phyloP scores from a whole-genome alignment of 2,888 invertebrate genomes.

The Druceiella hillmani region DNA sequence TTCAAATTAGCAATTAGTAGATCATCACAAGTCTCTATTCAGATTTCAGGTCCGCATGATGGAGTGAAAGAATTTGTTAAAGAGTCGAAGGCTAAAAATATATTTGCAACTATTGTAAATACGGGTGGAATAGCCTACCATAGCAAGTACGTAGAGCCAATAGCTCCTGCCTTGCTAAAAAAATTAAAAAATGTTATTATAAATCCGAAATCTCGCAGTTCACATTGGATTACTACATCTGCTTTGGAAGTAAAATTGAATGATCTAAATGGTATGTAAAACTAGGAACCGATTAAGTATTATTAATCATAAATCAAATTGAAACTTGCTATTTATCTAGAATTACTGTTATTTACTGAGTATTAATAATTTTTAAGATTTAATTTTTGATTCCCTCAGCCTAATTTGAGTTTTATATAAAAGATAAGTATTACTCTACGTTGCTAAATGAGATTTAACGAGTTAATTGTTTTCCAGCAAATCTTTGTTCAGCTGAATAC shows the following conservation, averaged over 20 bases:
- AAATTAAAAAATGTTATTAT: conserved; percentile 68
- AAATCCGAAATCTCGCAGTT: conserved; percentile 63
- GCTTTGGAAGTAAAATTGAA: conserved; percentile 76
- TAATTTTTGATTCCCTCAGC: no score
- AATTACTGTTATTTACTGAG: no score
- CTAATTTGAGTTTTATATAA: no score
- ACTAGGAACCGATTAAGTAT: no score
- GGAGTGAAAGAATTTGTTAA: conserved; percentile 58
- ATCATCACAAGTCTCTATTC: no score
- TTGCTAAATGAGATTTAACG: no score
- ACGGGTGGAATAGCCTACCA: conserved; percentile 81
- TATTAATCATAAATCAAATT: no score
- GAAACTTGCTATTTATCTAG: no score
- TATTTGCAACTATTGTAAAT: conserved; percentile 70
- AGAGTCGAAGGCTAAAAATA: conserved; percentile 56
- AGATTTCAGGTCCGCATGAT: conserved; percentile 69
- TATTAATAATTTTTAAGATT: no score
- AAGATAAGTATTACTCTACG: no score
- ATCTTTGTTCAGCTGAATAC: conserved; percentile 77
- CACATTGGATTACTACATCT: conserved; percentile 81
- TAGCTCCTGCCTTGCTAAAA: conserved; percentile 64
- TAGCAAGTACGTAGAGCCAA: conserved; percentile 72
- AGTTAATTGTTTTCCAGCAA: no score
- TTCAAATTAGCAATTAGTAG: no score
- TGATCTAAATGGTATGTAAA: conserved; percentile 47